Evolutionary conservation across 2,113 vertebrate species (phyloP), one percentile per base, ranked within the genome.

Genomic region (Typhlomys cinereus): DNA sequence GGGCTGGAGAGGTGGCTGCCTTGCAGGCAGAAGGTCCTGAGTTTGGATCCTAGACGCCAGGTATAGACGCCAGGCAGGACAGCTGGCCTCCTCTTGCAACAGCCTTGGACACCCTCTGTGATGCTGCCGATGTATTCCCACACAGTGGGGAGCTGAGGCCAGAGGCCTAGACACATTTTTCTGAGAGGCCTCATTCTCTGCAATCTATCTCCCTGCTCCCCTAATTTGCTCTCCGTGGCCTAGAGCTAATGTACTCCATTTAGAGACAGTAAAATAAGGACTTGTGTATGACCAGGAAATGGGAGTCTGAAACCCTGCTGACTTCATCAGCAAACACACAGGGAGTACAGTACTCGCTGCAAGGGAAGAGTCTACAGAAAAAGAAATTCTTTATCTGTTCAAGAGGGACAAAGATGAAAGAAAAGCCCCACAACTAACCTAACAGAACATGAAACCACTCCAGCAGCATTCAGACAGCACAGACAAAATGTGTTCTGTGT

Each of bases 231-330:
- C 86, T 95, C 66, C 3, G 0, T 87, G 89, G 83, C 95, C 89
- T 84, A 62, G 76, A 94, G 94, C 95, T 86, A 93, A 96, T 54
- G 57, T 3, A 7, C 87, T 87, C 80, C 81, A 92, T 70, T 96
- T 78, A 92, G 94, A 52, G 62, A 92, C 44, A 80, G 71, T 81
- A 90, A 96, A 96, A 52, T 94, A 92, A 96, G 89, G 88, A 89
- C 89, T 96, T 95, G 66, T 73, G 18, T 92, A 41, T 84, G 93
- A 94, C 66, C 84, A 93, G 89, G 73, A 96, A 92, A 92, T 46
- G 31, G 4, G 92, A 89, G 39, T 81, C 91, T 70, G 84, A 93
- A 92, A 87, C 85, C 80, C 86, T 87, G 80, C 91, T 93, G 93
- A 91, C 87, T 96, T 95, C 75, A 95, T 85, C 88, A 93, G 85